These are phyloP conservation scores for rat (Rattus norvegicus) DNA, from an alignment of 2,113 vertebrate species.

Conservation along the genomic window DNA sequence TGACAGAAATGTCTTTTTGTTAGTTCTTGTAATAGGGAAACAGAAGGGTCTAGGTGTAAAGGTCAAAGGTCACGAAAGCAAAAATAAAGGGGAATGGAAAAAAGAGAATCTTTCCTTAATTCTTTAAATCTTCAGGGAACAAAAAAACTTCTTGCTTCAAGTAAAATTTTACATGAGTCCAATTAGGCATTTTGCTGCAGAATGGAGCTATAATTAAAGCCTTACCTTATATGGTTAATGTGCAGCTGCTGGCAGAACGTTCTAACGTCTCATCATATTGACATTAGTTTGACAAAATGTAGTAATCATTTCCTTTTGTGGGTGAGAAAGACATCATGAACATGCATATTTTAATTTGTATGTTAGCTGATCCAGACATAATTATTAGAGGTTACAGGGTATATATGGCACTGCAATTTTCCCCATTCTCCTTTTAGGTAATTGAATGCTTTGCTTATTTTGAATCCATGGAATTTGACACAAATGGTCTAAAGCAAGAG, in stretches of 20 bases:
- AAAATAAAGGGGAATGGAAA: conserved; percentile 47
- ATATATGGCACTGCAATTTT: conserved; percentile 51
- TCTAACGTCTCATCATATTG: conserved; percentile 76
- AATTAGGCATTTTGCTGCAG: conserved; percentile 74
- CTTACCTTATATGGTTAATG: conserved; percentile 76
- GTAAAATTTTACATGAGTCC: conserved; percentile 74
- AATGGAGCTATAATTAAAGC: conserved; percentile 77
- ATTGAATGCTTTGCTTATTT: conserved; percentile 74
- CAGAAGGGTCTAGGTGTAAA: neutral
- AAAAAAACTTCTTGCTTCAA: conserved; percentile 62
- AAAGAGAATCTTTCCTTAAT: conserved; percentile 51
- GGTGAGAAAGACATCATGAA: conserved; percentile 60
- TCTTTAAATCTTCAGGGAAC: conserved; percentile 52
- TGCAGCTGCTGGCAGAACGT: conserved; percentile 76
- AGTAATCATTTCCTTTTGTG: conserved; percentile 77
- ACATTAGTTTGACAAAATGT: conserved; percentile 78
- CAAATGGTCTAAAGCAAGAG: conserved; percentile 64
- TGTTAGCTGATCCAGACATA: conserved; percentile 63
- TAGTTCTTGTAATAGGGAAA: neutral
- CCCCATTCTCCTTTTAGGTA: conserved; percentile 48
- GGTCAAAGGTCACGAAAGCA: conserved; percentile 20
- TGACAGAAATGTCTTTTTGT: neutral
- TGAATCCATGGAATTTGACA: conserved; percentile 67
- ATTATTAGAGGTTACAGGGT: conserved; percentile 74
- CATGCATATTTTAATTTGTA: conserved; percentile 77